These are phyloP conservation scores for Saccostrea echinata DNA, from an alignment of 1,140 invertebrate genomes.

Conservation along the genomic window DNA sequence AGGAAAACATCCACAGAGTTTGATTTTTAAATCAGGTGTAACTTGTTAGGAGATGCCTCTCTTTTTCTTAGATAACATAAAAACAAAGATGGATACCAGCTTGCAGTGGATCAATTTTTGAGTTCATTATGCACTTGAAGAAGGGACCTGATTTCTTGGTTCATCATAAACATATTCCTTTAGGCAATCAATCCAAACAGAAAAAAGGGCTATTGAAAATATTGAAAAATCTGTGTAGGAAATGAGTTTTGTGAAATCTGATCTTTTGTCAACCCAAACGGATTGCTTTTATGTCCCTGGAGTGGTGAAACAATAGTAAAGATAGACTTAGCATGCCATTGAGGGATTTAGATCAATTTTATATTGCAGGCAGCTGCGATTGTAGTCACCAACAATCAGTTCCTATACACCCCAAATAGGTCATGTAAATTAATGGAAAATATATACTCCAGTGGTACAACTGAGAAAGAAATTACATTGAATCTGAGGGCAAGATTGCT, in stretches of 20 bases:
- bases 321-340: conserved; percentile 7
- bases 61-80: no score
- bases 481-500: not conserved
- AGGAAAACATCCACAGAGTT: no score
- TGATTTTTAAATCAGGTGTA: no score
- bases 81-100: no score
- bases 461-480: not conserved
- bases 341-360: not conserved
- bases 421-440: not conserved
- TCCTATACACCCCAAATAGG: not conserved
- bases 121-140: no score
- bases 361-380: not conserved
- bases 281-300: conserved; percentile 18
- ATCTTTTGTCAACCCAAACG: not conserved
- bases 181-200: not conserved
- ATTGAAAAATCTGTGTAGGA: conserved; percentile 9
- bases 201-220: not conserved
- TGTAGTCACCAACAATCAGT: not conserved
- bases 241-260: conserved; percentile 28
- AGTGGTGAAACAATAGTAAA: not conserved
- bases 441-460: not conserved
- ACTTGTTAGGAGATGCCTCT: no score
- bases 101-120: no score
- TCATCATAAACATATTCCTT: no score
- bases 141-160: no score